A percentile compares a stretch with the other conserved stretches of the same genome.
These are phyloP conservation scores for Piaya cayana DNA, from an alignment of 2,113 vertebrate genomes.

Conservation along the genomic window DNA sequence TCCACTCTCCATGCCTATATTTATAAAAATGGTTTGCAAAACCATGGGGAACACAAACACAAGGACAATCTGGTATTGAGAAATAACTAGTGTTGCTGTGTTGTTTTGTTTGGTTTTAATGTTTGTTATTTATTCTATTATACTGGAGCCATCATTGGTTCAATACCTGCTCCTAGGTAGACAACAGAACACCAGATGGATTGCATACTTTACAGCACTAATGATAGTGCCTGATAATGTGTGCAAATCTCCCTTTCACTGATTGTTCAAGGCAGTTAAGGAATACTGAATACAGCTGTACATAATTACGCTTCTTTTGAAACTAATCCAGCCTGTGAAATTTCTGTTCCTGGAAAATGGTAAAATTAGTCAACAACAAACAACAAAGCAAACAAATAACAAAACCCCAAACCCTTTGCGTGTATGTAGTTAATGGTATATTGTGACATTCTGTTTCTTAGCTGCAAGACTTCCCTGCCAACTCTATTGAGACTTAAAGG, in stretches of 20 bases:
- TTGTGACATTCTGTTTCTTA: slow-evolving; percentile 40
- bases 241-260: slow-evolving; percentile 58
- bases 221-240: slow-evolving; percentile 61
- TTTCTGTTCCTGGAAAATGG: slow-evolving; percentile 59
- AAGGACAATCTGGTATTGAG: background rate
- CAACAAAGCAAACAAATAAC: slow-evolving; percentile 48
- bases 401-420: slow-evolving; percentile 6
- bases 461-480: background rate
- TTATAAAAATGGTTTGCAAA: background rate
- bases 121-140: background rate
- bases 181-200: slow-evolving; percentile 52
- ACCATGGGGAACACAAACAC: background rate
- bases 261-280: slow-evolving; percentile 52
- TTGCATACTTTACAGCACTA: slow-evolving; percentile 33
- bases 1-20: background rate
- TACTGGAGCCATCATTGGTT: background rate
- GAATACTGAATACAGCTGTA: slow-evolving; percentile 67
- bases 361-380: slow-evolving; percentile 60
- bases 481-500: background rate
- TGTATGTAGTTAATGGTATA: slow-evolving; percentile 32
- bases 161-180: slow-evolving; percentile 66
- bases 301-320: slow-evolving; percentile 49
- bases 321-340: slow-evolving; percentile 57
- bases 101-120: background rate
- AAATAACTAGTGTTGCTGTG: background rate